phyloP scores from a whole-genome alignment of 1,140 invertebrate species.

The Himalopsyche phryganea region DNA sequence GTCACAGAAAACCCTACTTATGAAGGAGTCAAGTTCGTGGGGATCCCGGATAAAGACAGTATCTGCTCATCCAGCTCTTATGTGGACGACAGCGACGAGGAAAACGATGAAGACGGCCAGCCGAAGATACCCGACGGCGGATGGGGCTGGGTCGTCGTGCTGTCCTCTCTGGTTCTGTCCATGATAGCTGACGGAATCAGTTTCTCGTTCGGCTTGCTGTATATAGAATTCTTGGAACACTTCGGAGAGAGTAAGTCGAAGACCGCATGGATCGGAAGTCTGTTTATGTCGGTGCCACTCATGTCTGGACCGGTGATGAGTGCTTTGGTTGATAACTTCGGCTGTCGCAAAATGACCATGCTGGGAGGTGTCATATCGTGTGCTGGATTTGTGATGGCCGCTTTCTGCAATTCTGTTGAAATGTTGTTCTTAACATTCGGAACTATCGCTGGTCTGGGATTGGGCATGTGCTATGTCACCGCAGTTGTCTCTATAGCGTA shows the following conservation, averaged over 20 bases:
- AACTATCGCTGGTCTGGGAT: constrained; percentile 77
- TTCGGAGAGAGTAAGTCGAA: constrained; percentile 78
- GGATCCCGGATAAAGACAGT: constrained; percentile 51
- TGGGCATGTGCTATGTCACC: constrained; percentile 85
- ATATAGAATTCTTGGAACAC: constrained; percentile 81
- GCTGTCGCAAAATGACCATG: constrained; percentile 81
- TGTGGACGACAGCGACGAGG: constrained; percentile 36
- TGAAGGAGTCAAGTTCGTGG: constrained; percentile 51
- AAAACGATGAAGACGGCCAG: constrained; percentile 38
- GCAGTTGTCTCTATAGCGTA: constrained; percentile 91
- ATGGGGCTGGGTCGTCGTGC: constrained; percentile 87
- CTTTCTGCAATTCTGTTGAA: constrained; percentile 67
- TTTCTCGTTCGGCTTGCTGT: constrained; percentile 88
- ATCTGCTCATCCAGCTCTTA: constrained; percentile 48
- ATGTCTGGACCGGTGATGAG: constrained; percentile 83
- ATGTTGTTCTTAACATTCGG: constrained; percentile 84
- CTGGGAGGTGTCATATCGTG: constrained; percentile 72
- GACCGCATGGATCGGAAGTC: constrained; percentile 83
- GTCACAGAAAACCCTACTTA: constrained; percentile 28
- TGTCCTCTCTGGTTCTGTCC: constrained; percentile 79
- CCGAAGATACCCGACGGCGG: constrained; percentile 65
- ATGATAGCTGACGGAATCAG: constrained; percentile 95
- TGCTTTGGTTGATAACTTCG: constrained; percentile 82
- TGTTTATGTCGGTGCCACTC: constrained; percentile 85
- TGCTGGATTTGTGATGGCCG: constrained; percentile 76